Conservation (phyloP, 35 echinoderm and acorn worm genomes). For the Chiridota heheva region DNA sequence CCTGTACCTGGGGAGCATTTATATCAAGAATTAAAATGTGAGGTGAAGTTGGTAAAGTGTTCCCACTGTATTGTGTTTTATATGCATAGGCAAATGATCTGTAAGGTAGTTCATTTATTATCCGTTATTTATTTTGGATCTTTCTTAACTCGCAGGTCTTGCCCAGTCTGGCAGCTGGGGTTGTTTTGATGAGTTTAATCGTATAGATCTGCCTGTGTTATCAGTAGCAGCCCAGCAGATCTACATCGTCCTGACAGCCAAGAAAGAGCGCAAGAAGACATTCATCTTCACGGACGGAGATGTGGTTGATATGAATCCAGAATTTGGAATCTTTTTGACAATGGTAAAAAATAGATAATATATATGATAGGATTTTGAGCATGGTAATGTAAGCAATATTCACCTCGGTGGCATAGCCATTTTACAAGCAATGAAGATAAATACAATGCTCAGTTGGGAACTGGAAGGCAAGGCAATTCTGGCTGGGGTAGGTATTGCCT, state of each 20-base stretch:
- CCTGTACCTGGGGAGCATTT: no score
- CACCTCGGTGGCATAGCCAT: neutral
- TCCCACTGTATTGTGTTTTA: no score
- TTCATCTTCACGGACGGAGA: constrained; percentile 98
- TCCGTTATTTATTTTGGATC: no score
- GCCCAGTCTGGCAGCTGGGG: constrained; percentile 99
- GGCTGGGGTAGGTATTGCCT: no score
- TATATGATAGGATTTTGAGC: neutral
- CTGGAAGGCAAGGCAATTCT: no score
- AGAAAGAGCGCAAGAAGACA: constrained; percentile 93
- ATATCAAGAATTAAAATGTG: no score
- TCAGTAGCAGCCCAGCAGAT: constrained; percentile 98
- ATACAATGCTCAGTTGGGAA: no score
- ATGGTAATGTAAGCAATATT: neutral
- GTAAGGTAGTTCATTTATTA: no score
- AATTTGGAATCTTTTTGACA: constrained; percentile 97
- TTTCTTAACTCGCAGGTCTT: constrained; percentile 46
- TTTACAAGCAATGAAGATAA: neutral
- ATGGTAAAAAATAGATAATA: constrained; percentile 56
- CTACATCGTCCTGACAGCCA: constrained; percentile 86
- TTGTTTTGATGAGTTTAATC: constrained; percentile 99
- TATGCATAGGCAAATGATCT: no score
- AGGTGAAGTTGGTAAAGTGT: no score
- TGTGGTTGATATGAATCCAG: constrained; percentile 85
- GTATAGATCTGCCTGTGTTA: constrained; percentile 91